Evolutionary conservation across 2,113 vertebrate genomes (phyloP).

Genomic region (Anguilla japonica): DNA sequence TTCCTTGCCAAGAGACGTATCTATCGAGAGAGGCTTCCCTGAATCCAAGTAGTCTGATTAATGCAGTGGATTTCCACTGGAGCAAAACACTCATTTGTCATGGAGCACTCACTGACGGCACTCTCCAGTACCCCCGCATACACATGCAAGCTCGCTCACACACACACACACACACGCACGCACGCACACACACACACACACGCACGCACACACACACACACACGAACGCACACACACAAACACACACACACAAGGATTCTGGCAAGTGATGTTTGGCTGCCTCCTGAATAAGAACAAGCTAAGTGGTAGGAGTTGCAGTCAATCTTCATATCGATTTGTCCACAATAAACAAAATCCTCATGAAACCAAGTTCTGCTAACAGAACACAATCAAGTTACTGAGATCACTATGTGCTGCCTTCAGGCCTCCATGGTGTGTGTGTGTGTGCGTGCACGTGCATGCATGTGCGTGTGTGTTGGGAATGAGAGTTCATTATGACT

Average conservation of each 20-base stretch:
- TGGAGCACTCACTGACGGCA: neutral
- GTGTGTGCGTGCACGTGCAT: neutral
- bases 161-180: too few relatives aligned
- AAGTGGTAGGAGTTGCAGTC: too few relatives aligned
- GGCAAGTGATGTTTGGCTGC: neutral
- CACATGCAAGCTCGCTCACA: too few relatives aligned
- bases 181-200: too few relatives aligned
- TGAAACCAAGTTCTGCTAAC: too few relatives aligned
- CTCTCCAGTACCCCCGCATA: neutral
- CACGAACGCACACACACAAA: too few relatives aligned
- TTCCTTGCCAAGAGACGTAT: neutral
- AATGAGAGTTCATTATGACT: neutral
- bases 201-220: too few relatives aligned
- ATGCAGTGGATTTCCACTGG: neutral
- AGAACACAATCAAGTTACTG: neutral
- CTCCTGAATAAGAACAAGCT: neutral
- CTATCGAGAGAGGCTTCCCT: neutral
- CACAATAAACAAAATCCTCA: too few relatives aligned
- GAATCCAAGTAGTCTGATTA: constrained; percentile 7
- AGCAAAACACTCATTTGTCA: constrained; percentile 10
- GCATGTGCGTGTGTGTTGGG: neutral
- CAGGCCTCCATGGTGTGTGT: neutral
- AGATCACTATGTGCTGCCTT: neutral
- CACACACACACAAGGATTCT: neutral
- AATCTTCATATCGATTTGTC: too few relatives aligned